Base-by-base conservation (phyloP, 2,888 invertebrate species). In the Cylloceria caligata region DNA sequence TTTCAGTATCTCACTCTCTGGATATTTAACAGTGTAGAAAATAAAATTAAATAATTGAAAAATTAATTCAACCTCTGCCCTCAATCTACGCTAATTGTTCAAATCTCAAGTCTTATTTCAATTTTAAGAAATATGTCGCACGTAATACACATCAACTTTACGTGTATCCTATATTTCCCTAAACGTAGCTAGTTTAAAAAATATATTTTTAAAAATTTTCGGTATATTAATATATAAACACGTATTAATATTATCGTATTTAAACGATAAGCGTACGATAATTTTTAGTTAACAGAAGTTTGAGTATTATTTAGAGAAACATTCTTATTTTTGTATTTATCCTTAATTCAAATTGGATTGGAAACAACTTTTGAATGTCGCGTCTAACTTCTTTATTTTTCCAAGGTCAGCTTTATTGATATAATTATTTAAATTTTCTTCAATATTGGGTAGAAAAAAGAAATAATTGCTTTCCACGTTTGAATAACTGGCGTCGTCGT, bases 31-130 rank as follows among this genome's bases (percentile, higher is more conserved):
- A 30, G 30, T 4, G 30, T 4, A 30, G 30, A 30, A 30, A 30
- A 30, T 4, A 30, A 30, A 30, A 30, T 30, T 4, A 5, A 5
- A 4, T 3, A 4, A 30, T 30, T 30, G 30, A 30, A 30, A 30
- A 30, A 30, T 4, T 30, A 5, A 30, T 5, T 30, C 30, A 30
- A 30, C 30, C 42, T 11, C 45, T 65, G 42, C 13, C 24, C 27
- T 5, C 5, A 39, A 13, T 45, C 24, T 49, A 47, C 62, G 13
- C 49, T 19, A 13, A 73, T 73, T 19, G 72, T 73, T 62, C 62
- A 74, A 74, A 74, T 65, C 11, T 65, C 55, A 57, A 27, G 65
- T 55, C 7, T n/a, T 27, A 49, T 49, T 6, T 19, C 49, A 36
- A 73, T 3, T 30, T 9, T n/a, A n/a, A n/a, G n/a, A n/a, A n/a